phyloP scores from a whole-genome alignment of 2,113 vertebrate genomes.

The Sisor rabdophorus region DNA sequence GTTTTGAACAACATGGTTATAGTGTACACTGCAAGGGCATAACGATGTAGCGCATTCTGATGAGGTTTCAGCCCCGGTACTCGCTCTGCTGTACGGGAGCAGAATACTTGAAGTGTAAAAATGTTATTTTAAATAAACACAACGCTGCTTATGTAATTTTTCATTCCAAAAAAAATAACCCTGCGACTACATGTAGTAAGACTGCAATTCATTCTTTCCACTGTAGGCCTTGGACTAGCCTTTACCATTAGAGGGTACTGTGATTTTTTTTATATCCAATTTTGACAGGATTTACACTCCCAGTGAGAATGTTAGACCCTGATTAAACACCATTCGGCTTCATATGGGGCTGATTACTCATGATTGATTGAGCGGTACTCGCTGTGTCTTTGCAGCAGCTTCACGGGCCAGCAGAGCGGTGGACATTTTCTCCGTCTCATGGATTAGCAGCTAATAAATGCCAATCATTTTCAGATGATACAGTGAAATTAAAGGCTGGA shows the following conservation, averaged over 20 bases:
- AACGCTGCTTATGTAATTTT: not conserved
- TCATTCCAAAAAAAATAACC: not conserved
- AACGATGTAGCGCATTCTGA: conserved; percentile 12
- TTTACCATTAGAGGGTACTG: not conserved
- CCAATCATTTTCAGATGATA: conserved; percentile 22
- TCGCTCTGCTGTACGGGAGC: not conserved
- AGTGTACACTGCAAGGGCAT: conserved; percentile 17
- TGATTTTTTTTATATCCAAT: conserved; percentile 16
- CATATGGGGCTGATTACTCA: conserved; percentile 28
- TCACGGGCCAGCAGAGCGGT: not conserved
- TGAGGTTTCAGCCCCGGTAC: conserved; percentile 13
- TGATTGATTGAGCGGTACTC: conserved; percentile 27
- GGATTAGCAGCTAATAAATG: conserved; percentile 25
- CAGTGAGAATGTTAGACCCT: conserved; percentile 5
- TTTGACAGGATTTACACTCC: conserved; percentile 7
- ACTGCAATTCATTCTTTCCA: not conserved
- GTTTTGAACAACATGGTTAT: conserved; percentile 19
- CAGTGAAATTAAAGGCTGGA: conserved; percentile 26
- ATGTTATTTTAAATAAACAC: not conserved
- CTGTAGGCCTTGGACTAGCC: not conserved
- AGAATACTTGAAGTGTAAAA: conserved; percentile 8
- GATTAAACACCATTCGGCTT: conserved; percentile 28
- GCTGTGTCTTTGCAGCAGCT: conserved; percentile 8
- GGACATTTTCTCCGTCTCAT: not conserved
- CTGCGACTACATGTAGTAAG: not conserved